Evolutionary conservation across 2,888 invertebrate species (phyloP).

Genomic region (Leptopilina myrica): DNA sequence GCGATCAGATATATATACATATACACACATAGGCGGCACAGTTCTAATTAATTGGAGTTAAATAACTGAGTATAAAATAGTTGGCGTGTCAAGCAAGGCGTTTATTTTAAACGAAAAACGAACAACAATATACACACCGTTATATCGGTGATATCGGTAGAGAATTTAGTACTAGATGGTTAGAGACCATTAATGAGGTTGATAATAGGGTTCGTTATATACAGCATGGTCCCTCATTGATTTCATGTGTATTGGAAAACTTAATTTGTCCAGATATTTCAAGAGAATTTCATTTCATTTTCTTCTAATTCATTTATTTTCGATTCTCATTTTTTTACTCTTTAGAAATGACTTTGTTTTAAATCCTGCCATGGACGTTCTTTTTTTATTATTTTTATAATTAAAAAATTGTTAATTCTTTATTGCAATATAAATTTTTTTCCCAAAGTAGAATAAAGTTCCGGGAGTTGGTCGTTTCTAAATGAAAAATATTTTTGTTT

Average conservation of each 20-base stretch:
- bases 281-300: constrained; percentile 44
- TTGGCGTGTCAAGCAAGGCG: constrained; percentile 57
- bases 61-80: constrained; percentile 63
- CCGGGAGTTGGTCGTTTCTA: no score
- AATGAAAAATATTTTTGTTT: no score
- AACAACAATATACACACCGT: constrained; percentile 38
- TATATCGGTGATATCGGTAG: constrained; percentile 48
- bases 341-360: no score
- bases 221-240: constrained; percentile 59
- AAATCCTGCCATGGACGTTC: no score
- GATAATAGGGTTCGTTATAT: constrained; percentile 65
- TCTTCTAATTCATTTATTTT: constrained; percentile 45
- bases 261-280: constrained; percentile 50
- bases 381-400: no score
- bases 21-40: no score
- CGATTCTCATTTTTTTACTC: not conserved
- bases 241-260: constrained; percentile 56
- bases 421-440: no score
- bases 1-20: not conserved
- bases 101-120: constrained; percentile 42
- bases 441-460: no score
- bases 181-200: constrained; percentile 67
- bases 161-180: constrained; percentile 45
- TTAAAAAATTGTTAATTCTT: no score
- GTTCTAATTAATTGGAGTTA: constrained; percentile 63